phyloP scores from a whole-genome alignment of 92 coral and sea anemone genomes.

The Epizoanthus rinbou region DNA sequence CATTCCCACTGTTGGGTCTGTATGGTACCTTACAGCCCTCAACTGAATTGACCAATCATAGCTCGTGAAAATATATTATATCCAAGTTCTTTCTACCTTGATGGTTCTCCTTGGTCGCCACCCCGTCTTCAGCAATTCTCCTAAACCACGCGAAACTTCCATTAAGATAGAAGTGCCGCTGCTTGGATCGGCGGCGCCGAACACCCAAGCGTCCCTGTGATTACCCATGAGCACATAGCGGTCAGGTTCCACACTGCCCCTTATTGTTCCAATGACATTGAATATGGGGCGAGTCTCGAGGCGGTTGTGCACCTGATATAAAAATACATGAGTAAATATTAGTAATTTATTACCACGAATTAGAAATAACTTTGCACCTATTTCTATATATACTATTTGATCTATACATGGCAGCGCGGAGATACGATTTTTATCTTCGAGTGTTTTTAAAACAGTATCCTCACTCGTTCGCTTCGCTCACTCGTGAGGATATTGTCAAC shows the following conservation, averaged over 20 bases:
- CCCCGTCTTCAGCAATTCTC: slow-evolving; percentile 71
- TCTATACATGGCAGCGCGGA: no score
- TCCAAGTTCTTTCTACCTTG: slow-evolving; percentile 3
- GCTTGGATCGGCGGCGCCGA: slow-evolving; percentile 92
- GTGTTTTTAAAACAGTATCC: no score
- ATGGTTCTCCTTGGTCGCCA: slow-evolving; percentile 98
- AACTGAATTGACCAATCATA: neutral
- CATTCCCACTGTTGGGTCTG: no score
- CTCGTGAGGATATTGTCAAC: no score
- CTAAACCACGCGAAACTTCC: slow-evolving; percentile 96
- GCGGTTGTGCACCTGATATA: slow-evolving; percentile 28
- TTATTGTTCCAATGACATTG: slow-evolving; percentile 90
- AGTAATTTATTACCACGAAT: no score
- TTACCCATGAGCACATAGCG: slow-evolving; percentile 96
- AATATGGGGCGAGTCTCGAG: slow-evolving; percentile 59
- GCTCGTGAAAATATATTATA: neutral
- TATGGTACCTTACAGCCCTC: no score
- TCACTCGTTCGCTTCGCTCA: no score
- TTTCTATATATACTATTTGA: no score
- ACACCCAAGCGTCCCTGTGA: slow-evolving; percentile 98
- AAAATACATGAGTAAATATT: no score
- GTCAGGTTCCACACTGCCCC: slow-evolving; percentile 90
- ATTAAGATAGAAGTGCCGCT: slow-evolving; percentile 91
- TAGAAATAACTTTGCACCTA: no score
- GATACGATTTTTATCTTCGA: no score